These are phyloP conservation scores for Cylloceria caligata DNA, from an alignment of 2,888 invertebrate species.

Conservation along the genomic window DNA sequence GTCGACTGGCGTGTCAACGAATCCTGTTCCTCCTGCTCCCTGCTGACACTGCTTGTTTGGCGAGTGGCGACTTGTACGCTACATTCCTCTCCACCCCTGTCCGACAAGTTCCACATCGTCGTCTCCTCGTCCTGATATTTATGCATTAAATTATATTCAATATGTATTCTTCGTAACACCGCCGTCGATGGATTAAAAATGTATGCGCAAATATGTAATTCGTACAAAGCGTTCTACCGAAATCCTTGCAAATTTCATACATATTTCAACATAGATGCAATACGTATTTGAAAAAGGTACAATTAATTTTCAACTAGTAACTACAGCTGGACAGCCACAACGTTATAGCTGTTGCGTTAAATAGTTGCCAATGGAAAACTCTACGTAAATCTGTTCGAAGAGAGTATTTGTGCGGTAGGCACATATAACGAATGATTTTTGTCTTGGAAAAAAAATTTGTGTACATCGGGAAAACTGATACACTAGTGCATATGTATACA, in stretches of 20 bases:
- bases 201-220: not conserved
- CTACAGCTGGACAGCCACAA: too few species aligned
- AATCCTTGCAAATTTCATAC: not conserved
- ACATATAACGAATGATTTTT: too few species aligned
- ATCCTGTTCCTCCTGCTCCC: too few species aligned
- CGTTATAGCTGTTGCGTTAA: not conserved
- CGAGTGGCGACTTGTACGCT: too few species aligned
- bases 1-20: slow-evolving; percentile 28
- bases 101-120: too few species aligned
- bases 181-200: not conserved
- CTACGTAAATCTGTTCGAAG: not conserved
- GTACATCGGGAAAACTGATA: too few species aligned
- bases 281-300: too few species aligned
- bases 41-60: too few species aligned
- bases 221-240: not conserved
- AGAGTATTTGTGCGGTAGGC: not conserved
- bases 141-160: not conserved
- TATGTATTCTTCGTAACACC: not conserved
- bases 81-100: too few species aligned
- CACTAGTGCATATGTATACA: not conserved
- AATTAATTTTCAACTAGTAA: not conserved
- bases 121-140: too few species aligned
- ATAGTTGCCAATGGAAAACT: not conserved
- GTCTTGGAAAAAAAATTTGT: too few species aligned
- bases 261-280: not conserved